Base-by-base conservation (phyloP, 2,888 invertebrate species). In the Odontothrips loti region DNA sequence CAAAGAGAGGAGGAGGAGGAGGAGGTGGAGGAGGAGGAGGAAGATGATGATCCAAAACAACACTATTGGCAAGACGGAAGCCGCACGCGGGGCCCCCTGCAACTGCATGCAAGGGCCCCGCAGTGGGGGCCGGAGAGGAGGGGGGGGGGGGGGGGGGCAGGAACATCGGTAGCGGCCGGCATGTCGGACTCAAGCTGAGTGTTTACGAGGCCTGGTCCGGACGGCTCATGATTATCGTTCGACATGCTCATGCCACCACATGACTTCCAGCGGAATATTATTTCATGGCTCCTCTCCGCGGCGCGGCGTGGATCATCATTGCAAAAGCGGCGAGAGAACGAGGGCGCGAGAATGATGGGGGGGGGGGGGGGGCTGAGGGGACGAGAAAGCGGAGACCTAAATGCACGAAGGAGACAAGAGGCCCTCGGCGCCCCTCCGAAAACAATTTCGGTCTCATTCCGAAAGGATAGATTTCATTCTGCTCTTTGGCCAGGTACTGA, bases 111-210 rank as follows among this genome's bases (percentile, higher is more conserved):
- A n/a, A n/a, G n/a, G n/a, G n/a, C n/a, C n/a, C n/a, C 17, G 58
- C 20, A 58, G 20, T 20, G 15, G 58, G 20, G 58, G 58, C 20
- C 17, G 58, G 15, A 51, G 51, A 12, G 51, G 51, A 12, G 1
- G 51, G 15, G 17, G 51, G 15, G 8, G 1, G 51, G 51, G 51
- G 15, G n/a, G n/a, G n/a, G n/a, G n/a, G 34, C 58, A 11, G 6
- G 58, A 15, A 23, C 68, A 12, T 68, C 23, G 8, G 68, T 23
- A 68, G 68, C 68, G 23, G 23, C 23, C 12, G 9, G 68, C 68
- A 75, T 75, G 68, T 75, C 68, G 68, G 68, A 27, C 68, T 75
- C 68, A 75, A 75, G 68, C 68, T 75, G 68, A 75, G 68, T 75
- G 68, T 75, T 75, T 75, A 75, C 68, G 68, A 75, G 68, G 68